Conservation (phyloP, 1,140 invertebrate species). For the Philaenus spumarius region DNA sequence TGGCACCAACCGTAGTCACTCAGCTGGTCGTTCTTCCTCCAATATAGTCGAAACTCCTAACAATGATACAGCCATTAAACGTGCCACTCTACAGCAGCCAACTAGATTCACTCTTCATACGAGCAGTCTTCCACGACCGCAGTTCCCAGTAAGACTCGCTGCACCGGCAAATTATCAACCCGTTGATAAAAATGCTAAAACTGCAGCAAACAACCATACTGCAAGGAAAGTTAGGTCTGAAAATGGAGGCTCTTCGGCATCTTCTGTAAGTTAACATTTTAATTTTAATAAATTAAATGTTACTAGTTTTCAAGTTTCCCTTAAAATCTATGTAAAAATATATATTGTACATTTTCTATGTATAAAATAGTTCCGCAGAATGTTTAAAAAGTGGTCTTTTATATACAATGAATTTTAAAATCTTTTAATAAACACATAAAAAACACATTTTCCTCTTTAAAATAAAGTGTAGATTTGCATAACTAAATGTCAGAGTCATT, state of each 20-base stretch:
- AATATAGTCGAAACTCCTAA: not conserved
- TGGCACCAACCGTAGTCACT: not conserved
- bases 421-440: too few relatives aligned
- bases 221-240: slow-evolving; percentile 3
- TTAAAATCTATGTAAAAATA: too few relatives aligned
- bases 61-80: not conserved
- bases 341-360: too few relatives aligned
- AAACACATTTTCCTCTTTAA: too few relatives aligned
- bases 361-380: too few relatives aligned
- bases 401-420: too few relatives aligned
- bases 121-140: slow-evolving; percentile 61
- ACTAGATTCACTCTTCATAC: slow-evolving; percentile 65
- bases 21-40: not conserved
- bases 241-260: slow-evolving; percentile 15
- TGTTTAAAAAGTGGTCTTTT: too few relatives aligned
- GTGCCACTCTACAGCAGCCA: slow-evolving; percentile 21
- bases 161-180: slow-evolving; percentile 34
- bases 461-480: too few relatives aligned
- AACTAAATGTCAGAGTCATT: too few relatives aligned
- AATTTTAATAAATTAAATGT: too few relatives aligned
- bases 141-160: slow-evolving; percentile 52
- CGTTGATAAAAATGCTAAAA: slow-evolving; percentile 52
- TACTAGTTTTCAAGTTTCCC: too few relatives aligned
- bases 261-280: slow-evolving; percentile 7
- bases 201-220: slow-evolving; percentile 49